phyloP scores from a whole-genome alignment of 1,140 invertebrate species.

The Drosophila albomicans region DNA sequence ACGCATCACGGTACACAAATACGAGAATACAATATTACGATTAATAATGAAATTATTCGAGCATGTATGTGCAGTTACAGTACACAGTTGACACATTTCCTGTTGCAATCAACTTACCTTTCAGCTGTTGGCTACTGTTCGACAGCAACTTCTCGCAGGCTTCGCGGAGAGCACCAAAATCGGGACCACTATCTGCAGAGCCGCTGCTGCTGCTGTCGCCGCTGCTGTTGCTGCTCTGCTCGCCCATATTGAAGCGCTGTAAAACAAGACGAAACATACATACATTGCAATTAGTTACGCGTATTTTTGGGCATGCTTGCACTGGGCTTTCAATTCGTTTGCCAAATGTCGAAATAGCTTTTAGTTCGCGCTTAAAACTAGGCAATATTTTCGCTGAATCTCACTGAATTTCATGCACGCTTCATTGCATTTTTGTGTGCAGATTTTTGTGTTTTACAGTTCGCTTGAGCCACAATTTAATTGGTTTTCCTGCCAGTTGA shows the following conservation, averaged over 20 bases:
- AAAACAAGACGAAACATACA: conserved; percentile 39
- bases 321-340: conserved; percentile 45
- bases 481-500: conserved; percentile 67
- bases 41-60: conserved; percentile 26
- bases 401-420: background rate
- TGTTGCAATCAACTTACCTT: conserved; percentile 13
- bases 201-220: conserved; percentile 13
- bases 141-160: conserved; percentile 59
- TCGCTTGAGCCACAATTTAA: conserved; percentile 70
- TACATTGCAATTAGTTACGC: conserved; percentile 39
- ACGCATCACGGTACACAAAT: background rate
- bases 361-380: conserved; percentile 45
- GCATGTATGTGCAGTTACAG: background rate
- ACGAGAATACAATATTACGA: conserved; percentile 20
- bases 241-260: conserved; percentile 49
- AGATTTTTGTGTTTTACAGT: conserved; percentile 65
- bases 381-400: conserved; percentile 13
- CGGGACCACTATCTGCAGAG: conserved; percentile 59
- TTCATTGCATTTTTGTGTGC: conserved; percentile 40
- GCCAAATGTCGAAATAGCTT: conserved; percentile 53
- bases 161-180: conserved; percentile 63
- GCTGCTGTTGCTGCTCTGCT: conserved; percentile 47
- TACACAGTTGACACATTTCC: background rate
- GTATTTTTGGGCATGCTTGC: conserved; percentile 19
- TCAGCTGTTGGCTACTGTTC: conserved; percentile 31